Evolutionary conservation across 2,888 invertebrate genomes (phyloP), one percentile per base, ranked within the genome.

Genomic region (Temnothorax rugatulus): DNA sequence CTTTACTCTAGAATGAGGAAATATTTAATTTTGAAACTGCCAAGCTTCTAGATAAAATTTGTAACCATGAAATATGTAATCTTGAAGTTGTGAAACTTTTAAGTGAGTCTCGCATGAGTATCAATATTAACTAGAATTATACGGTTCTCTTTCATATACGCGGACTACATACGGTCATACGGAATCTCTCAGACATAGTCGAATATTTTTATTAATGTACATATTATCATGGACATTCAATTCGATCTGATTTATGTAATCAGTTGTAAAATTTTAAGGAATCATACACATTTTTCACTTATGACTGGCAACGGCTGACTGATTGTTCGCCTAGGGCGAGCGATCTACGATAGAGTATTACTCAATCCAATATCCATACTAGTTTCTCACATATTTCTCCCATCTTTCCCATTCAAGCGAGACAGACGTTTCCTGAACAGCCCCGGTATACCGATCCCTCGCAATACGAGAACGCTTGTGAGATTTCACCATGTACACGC

Each of bases 351-450:
- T 68, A 57, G 69, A 57, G 54, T 13, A 57, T 29, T 57, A 34
- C 57, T 44, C 71, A 44, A 79, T 69, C 18, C 47, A 29, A 59
- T 71, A 47, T 59, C 57, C 73, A 77, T 59, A 25, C n/a, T n/a
- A 52, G 4, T 68, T 47, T 79, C 79, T 21, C 79, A 71, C 34
- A 79, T 79, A 79, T 57, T 77, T 71, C 44, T 71, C 18, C 21
- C 57, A 44, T 71, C 34, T 34, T 71, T 71, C 34, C 15, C 34
- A 18, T 71, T 71, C 79, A 34, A 57, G 71, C 73, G 79, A 57
- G 44, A 69, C 77, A 50, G 57, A 69, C 71, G 18, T 71, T 83
- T 84, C 59, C 63, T 41, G 50, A 68, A 52, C 38, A 7, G 25
- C 25, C 29, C n/a, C 69, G 18, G n/a, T n/a, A 29, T 44, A 29